Conservation (phyloP, 2,888 invertebrate species). For the Andrena camellia region DNA sequence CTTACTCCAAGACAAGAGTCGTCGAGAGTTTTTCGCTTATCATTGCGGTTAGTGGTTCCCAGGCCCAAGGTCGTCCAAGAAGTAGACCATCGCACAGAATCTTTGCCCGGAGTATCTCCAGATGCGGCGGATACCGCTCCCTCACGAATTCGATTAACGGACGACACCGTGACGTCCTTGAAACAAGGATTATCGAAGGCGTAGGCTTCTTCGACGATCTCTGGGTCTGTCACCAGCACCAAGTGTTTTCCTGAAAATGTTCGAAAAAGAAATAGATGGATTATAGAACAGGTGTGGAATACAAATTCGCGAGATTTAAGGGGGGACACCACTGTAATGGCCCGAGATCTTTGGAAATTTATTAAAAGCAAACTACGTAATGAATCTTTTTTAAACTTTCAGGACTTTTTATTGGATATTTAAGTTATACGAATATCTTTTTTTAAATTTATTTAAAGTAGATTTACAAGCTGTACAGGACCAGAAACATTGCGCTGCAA, state of each 20-base stretch:
- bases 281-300: not conserved
- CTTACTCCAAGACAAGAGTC: conserved; percentile 87
- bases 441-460: too few relatives aligned
- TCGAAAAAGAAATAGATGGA: not conserved
- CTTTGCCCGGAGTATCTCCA: conserved; percentile 71
- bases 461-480: too few relatives aligned
- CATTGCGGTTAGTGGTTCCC: conserved; percentile 81
- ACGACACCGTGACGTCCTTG: conserved; percentile 85
- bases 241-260: conserved; percentile 88
- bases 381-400: too few relatives aligned
- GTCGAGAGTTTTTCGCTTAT: conserved; percentile 87
- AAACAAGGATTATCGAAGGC: conserved; percentile 94
- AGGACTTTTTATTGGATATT: too few relatives aligned
- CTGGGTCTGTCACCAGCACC: conserved; percentile 91
- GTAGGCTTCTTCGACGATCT: conserved; percentile 91
- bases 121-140: conserved; percentile 73
- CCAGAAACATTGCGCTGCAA: too few relatives aligned
- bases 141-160: conserved; percentile 81
- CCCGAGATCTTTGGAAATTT: too few relatives aligned
- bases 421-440: too few relatives aligned
- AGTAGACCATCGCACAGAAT: conserved; percentile 80
- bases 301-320: not conserved
- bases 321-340: too few relatives aligned
- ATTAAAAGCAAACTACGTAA: too few relatives aligned
- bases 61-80: conserved; percentile 86